Conservation (phyloP, 1,140 invertebrate species). For the Polyergus mexicanus region DNA sequence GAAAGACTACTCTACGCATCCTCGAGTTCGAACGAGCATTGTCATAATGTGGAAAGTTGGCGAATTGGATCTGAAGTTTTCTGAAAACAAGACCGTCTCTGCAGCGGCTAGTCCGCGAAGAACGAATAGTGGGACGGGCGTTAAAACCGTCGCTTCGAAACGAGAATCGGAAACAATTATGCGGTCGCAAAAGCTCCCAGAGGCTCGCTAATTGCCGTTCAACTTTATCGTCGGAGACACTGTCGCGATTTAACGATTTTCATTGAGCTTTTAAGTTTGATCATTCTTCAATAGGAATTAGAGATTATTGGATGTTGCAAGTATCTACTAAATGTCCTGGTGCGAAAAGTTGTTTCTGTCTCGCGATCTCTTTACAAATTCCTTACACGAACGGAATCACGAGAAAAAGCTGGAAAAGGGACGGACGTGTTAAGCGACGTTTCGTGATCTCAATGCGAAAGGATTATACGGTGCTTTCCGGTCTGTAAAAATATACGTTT, state of each 20-base stretch:
- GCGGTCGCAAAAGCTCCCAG: conserved; percentile 32
- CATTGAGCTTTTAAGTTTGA: not conserved
- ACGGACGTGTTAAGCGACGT: conserved; percentile 41
- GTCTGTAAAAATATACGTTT: conserved; percentile 9
- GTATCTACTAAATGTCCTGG: not conserved
- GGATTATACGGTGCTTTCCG: not conserved
- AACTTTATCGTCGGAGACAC: not conserved
- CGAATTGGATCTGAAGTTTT: conserved; percentile 80
- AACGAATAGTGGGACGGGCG: not conserved
- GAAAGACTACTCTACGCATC: conserved; percentile 59
- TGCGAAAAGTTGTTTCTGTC: not conserved
- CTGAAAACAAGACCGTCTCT: conserved; percentile 70
- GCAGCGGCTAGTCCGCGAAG: not conserved
- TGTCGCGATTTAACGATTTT: not conserved
- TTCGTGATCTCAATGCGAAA: conserved; percentile 45
- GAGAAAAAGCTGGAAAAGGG: not conserved
- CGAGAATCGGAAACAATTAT: conserved; percentile 48
- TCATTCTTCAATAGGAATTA: not conserved
- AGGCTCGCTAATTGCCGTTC: conserved; percentile 58
- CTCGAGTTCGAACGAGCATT: conserved; percentile 72
- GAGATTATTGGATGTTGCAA: conserved; percentile 10
- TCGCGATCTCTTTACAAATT: not conserved
- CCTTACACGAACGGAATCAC: not conserved
- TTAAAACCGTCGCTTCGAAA: conserved; percentile 2
- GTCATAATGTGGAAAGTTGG: conserved; percentile 80